Base-by-base conservation (phyloP, 35 echinoderm and acorn worm species). In the Ophiothrix spiculata region DNA sequence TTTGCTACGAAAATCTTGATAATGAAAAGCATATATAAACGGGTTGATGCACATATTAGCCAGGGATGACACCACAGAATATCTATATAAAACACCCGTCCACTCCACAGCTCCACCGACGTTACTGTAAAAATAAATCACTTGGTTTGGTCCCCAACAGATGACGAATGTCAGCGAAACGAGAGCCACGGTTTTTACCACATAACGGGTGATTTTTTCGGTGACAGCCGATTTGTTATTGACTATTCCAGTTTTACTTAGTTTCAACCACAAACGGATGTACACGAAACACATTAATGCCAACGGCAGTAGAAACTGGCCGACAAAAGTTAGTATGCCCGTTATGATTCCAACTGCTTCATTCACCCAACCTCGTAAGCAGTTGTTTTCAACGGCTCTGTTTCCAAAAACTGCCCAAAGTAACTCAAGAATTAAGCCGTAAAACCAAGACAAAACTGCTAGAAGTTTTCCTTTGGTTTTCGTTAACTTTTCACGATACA, bases 281-380 rank as follows among this genome's bases (percentile, higher is more conserved):
- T 97, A 97, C 4, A 93, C 94, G 35, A 90, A 97, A 12, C 89
- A 36, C 94, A 97, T 97, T n/a, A 97, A 86, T 16, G 86, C 37
- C 2, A 97, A 73, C 8, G 94, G 94, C 38, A 92, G 76, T 31
- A 97, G 23, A 76, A 90, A 97, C 25, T 97, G 94, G 75, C 83
- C 79, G 56, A 93, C 87, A 38, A 93, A 92, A 29, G 89, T 84
- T 1, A 97, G 41, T 31, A 84, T 56, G 2, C 81, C 81, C 4
- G 69, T 33, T 23, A 84, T 28, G 23, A 31, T 31, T 10, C 31
- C 54, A 19, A 84, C 21, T 31, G 19, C 35, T 17, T 64, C 31
- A 1, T 45, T 64, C 42, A 32, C 23, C 81, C 81, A 84, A 35
- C 0, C 23, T 1, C 34, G 81, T 21, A 13, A 14, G 56, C 81